Percentiles rank a stretch among this genome's conserved stretches.
Evolutionary conservation across 2,888 invertebrate species (phyloP).

Genomic region (Epinotia nisella): DNA sequence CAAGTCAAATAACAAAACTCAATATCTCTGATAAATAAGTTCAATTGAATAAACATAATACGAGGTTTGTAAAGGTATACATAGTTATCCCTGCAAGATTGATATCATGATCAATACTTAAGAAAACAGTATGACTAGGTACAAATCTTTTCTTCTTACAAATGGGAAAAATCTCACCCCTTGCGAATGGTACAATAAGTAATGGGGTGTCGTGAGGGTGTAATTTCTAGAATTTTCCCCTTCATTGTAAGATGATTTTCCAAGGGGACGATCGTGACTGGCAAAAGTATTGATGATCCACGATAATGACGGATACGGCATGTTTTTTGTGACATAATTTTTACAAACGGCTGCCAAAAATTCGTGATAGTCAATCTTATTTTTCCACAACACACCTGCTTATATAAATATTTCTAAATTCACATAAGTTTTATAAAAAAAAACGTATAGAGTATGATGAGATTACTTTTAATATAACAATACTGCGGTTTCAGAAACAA

Average conservation of each 20-base stretch:
- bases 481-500: too few relatives aligned
- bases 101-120: not conserved
- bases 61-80: too few relatives aligned
- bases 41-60: too few relatives aligned
- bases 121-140: slow-evolving; percentile 28
- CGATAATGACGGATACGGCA: slow-evolving; percentile 30
- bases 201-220: slow-evolving; percentile 73
- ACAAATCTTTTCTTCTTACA: slow-evolving; percentile 27
- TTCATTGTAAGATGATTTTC: slow-evolving; percentile 75
- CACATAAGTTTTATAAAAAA: too few relatives aligned
- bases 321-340: not conserved
- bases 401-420: too few relatives aligned
- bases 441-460: too few relatives aligned
- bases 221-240: slow-evolving; percentile 77
- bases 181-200: slow-evolving; percentile 58
- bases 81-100: not conserved
- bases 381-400: too few relatives aligned
- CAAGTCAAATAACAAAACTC: too few relatives aligned
- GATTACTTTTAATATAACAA: too few relatives aligned
- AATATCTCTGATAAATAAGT: too few relatives aligned
- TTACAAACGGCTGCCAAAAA: too few relatives aligned
- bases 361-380: too few relatives aligned
- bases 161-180: slow-evolving; percentile 59
- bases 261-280: slow-evolving; percentile 70
- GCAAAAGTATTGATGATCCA: slow-evolving; percentile 56